Evolutionary conservation across 2,888 invertebrate genomes (phyloP).

Genomic region (Plutella xylostella): DNA sequence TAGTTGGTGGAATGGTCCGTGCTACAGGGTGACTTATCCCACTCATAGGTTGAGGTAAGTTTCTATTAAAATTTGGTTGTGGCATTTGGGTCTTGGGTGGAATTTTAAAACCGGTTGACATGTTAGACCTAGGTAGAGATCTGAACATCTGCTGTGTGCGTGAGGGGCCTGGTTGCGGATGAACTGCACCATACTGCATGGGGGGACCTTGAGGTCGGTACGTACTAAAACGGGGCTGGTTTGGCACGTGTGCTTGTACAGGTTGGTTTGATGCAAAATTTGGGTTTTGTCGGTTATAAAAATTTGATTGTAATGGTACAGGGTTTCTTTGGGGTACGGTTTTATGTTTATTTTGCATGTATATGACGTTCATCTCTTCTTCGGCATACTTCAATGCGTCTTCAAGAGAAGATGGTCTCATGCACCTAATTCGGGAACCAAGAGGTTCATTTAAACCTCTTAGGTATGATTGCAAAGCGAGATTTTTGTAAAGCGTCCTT

Average conservation of each 20-base stretch:
- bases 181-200: not conserved
- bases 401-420: conserved; percentile 20
- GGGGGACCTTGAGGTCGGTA: not conserved
- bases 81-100: not conserved
- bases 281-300: not conserved
- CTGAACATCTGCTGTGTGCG: conserved; percentile 7
- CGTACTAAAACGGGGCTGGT: not conserved
- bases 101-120: not conserved
- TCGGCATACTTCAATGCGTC: conserved; percentile 21
- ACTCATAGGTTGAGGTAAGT: conserved; percentile 12
- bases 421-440: conserved; percentile 22
- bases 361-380: conserved; percentile 19
- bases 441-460: conserved; percentile 16
- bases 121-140: not conserved
- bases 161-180: not conserved
- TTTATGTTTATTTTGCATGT: conserved; percentile 17
- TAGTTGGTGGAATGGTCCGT: conserved; percentile 6
- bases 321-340: not conserved
- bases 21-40: conserved; percentile 9
- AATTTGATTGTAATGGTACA: not conserved
- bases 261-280: not conserved
- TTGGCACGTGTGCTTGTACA: not conserved
- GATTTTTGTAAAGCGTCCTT: not conserved
- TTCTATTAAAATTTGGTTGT: not conserved
- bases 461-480: not conserved